Evolutionary conservation across 2,888 invertebrate genomes (phyloP), one percentile per base, ranked within the genome.

Genomic region (Lasioglossum leucozonium): DNA sequence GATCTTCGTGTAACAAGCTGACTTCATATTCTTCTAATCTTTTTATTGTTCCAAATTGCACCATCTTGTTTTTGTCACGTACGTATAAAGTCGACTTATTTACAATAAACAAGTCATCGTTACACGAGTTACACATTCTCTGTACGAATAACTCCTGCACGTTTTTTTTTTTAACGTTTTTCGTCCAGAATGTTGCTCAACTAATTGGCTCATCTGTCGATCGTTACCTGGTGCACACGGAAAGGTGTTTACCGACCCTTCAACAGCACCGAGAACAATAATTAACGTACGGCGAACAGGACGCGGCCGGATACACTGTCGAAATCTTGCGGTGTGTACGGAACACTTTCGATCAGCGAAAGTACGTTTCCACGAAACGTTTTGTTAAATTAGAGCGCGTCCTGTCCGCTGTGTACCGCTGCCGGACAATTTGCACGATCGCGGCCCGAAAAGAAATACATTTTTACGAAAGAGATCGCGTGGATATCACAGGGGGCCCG

Each of bases 371-470:
- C 22, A 4, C 76, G 85, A 85, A 85, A 76, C 62, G 58, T 85
- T 85, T 85, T 58, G 79, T 55, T 72, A 76, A 85, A 88, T 72
- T 76, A 88, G 81, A 79, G 67, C 82, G 72, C 72, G n/a, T 84
- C 74, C 79, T 71, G 42, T 67, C 79, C 75, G 72, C 22, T 72
- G 44, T 30, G n/a, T 47, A 30, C 18, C 34, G 47, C 55, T 16
- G 71, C 58, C 40, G 55, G 67, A 67, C 58, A 71, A 79, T 86
- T 82, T 72, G 72, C 90, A 88, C 80, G 30, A 87, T 88, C 85
- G 77, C 55, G 34, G 72, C 37, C 73, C 62, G 75, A 73, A 72
- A 72, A 82, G 73, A 71, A 74, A 72, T 37, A 77, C 40, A 73
- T 62, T 40, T 73, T 71, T 16, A 34, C 37, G 37, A 22, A 34